Evolutionary conservation across 2,113 vertebrate species (phyloP), one percentile per base, ranked within the genome.

Genomic region (Pseudopipra pipra): DNA sequence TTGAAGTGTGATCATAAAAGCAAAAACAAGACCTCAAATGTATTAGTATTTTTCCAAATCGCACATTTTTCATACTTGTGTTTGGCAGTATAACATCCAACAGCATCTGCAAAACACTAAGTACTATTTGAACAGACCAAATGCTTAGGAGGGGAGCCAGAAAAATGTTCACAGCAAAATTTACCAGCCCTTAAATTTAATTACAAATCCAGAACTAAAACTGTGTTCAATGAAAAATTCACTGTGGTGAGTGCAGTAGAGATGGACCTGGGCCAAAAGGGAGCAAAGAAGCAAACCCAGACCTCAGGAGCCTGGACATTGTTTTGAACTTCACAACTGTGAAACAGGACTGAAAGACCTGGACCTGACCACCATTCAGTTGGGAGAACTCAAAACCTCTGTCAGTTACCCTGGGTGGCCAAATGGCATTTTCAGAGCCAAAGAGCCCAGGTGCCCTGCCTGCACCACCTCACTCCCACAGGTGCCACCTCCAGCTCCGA

Each of bases 181-280:
- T 87, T 95, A 90, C 80, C 77, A 93, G 61, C 80, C 74, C 66
- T 85, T 91, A 91, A 89, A 84, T 92, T 95, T 94, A 96, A 94
- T 95, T 95, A 89, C 47, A 92, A 72, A 81, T 85, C 73, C 89
- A 89, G 86, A 94, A 82, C 65, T 92, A 87, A 94, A 81, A 82
- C 25, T 39, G 44, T 46, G n/a, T 85, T 95, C 83, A 59, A 78
- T 72, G 81, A 78, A 91, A 75, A 67, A 85, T 87, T 92, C 84
- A 77, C 80, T n/a, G 18, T 41, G 61, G 35, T 81, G 63, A 52
- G 44, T 73, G 67, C 8, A 71, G 63, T 8, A 47, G 65, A 59
- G 52, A 78, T 49, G 47, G 24, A 31, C 18, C 19, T n/a, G 39
- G 80, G 86, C 76, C 90, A 95, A 86, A 55, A 75, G 37, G 14